Percentiles rank a stretch among this genome's conserved stretches.
Evolutionary conservation across 2,888 invertebrate species (phyloP).

Genomic region (Anorthoa munda): DNA sequence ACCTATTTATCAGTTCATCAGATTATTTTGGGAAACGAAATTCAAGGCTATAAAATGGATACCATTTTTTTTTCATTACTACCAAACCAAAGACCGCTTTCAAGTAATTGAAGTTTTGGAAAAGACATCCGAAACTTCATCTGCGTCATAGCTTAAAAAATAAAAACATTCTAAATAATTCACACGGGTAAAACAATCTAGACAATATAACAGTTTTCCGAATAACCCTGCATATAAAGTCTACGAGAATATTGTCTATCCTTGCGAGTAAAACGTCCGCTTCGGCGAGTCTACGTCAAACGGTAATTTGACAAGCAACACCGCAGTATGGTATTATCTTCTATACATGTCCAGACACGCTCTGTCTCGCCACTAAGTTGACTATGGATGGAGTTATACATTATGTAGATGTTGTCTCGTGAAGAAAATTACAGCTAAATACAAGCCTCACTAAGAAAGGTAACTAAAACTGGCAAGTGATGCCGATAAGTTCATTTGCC

Average conservation of each 20-base stretch:
- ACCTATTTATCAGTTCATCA: neutral
- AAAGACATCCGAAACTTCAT: neutral
- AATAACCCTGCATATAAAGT: conserved; percentile 48
- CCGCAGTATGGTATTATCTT: conserved; percentile 53
- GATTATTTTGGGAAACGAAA: neutral
- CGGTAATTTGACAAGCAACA: conserved; percentile 63
- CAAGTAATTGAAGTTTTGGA: neutral
- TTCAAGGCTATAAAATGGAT: too few species aligned
- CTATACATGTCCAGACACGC: conserved; percentile 36
- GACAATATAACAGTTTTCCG: conserved; percentile 28
- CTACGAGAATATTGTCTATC: conserved; percentile 57
- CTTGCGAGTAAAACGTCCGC: conserved; percentile 56
- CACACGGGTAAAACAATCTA: conserved; percentile 11
- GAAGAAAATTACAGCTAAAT: neutral
- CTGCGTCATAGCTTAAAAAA: neutral
- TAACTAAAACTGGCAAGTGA: neutral
- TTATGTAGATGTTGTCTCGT: neutral
- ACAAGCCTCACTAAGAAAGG: neutral
- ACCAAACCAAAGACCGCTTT: neutral
- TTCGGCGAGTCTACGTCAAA: conserved; percentile 56
- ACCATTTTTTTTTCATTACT: neutral
- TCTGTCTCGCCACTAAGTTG: conserved; percentile 42
- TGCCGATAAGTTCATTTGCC: too few species aligned
- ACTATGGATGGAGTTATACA: conserved; percentile 23
- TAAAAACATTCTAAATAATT: neutral